Percentiles rank a stretch among this genome's conserved stretches.
These are phyloP conservation scores for Drosophila malerkotliana DNA, from an alignment of 1,140 invertebrate genomes.

Conservation along the genomic window DNA sequence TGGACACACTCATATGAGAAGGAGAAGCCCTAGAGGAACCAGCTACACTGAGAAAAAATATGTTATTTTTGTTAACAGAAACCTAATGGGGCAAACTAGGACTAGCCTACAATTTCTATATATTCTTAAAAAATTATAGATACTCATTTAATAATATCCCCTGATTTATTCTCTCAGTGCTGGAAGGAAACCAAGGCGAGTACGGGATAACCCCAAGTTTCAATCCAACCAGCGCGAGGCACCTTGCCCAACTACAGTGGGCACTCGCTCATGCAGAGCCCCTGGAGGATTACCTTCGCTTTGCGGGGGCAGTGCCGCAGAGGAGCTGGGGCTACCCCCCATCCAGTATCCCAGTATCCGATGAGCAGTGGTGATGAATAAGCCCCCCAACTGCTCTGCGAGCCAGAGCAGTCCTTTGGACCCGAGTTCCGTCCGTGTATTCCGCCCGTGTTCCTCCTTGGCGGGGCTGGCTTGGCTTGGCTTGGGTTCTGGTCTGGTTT, in stretches of 20 bases:
- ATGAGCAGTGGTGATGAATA: constrained; percentile 29
- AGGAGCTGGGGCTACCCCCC: neutral
- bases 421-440: constrained; percentile 31
- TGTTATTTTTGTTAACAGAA: neutral
- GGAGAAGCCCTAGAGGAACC: constrained; percentile 57
- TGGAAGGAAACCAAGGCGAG: neutral
- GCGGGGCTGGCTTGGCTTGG: constrained; percentile 43
- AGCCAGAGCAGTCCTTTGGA: constrained; percentile 16
- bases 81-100: too few relatives aligned
- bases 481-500: constrained; percentile 71
- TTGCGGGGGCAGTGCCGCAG: neutral
- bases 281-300: constrained; percentile 40
- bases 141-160: too few relatives aligned
- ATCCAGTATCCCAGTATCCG: neutral
- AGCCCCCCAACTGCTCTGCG: constrained; percentile 19
- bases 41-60: constrained; percentile 1
- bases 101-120: too few relatives aligned
- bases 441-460: constrained; percentile 10
- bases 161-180: neutral
- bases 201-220: constrained; percentile 46
- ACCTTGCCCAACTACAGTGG: constrained; percentile 48
- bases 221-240: constrained; percentile 39
- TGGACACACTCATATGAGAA: constrained; percentile 39
- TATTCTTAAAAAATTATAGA: too few relatives aligned
- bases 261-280: constrained; percentile 34